These are phyloP conservation scores for Rotaria macrura DNA, from an alignment of 2,888 invertebrate genomes.

Conservation along the genomic window DNA sequence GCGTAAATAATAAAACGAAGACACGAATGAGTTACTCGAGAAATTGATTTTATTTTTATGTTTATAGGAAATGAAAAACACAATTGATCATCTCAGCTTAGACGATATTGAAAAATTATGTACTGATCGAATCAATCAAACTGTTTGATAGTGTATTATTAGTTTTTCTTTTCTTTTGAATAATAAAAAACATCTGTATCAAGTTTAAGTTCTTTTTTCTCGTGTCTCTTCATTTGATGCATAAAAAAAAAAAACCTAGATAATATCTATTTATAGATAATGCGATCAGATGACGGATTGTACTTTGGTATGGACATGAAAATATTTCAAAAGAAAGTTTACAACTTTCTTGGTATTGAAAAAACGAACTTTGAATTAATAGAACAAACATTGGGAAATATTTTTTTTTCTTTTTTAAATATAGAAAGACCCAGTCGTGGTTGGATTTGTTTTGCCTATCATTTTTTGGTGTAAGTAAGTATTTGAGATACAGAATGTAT, in stretches of 20 bases:
- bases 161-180: neutral
- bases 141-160: neutral
- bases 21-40: neutral
- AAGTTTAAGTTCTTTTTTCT: neutral
- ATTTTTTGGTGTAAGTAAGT: constrained; percentile 9
- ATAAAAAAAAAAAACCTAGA: neutral
- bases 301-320: neutral
- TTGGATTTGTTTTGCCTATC: neutral
- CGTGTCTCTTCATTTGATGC: neutral
- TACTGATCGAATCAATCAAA: neutral
- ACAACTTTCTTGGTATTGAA: neutral
- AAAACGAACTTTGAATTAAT: neutral
- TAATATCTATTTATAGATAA: neutral
- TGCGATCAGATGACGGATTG: neutral
- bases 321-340: constrained; percentile 9
- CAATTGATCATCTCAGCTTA: neutral
- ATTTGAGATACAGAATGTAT: neutral
- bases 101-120: constrained; percentile 17
- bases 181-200: neutral
- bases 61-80: constrained; percentile 3
- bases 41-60: neutral
- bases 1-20: neutral
- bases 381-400: neutral
- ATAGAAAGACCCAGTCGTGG: neutral
- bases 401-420: too few species aligned